Conservation (phyloP, 2,797 vertebrate species). For the Novumbra hubbsi region DNA sequence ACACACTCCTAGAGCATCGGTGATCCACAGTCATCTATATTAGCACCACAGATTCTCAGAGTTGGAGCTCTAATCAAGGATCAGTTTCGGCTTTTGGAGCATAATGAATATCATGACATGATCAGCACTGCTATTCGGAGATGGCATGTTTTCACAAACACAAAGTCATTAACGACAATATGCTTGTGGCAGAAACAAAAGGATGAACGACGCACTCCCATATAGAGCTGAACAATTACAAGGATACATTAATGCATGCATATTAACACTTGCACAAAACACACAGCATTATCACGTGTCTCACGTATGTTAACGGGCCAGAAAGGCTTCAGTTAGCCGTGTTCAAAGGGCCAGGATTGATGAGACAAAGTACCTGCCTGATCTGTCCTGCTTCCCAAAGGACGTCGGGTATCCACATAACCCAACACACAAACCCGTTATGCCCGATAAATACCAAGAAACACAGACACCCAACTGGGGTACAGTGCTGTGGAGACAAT, state of each 20-base stretch:
- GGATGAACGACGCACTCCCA: neutral
- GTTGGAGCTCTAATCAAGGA: too few species aligned
- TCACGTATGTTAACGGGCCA: constrained; percentile 14
- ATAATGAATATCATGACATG: too few species aligned
- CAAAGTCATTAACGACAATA: constrained; percentile 31
- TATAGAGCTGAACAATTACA: neutral
- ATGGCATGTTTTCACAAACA: constrained; percentile 21
- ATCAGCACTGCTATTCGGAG: too few species aligned
- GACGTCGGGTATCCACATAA: constrained; percentile 9
- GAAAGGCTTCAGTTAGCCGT: neutral
- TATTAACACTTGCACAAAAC: neutral
- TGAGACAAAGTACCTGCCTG: neutral
- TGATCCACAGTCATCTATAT: constrained; percentile 14
- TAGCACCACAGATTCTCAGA: constrained; percentile 14
- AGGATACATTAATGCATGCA: neutral
- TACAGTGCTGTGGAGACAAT: neutral
- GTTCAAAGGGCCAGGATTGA: neutral
- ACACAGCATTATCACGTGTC: constrained; percentile 2
- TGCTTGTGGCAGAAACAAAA: constrained; percentile 15
- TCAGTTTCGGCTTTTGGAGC: too few species aligned
- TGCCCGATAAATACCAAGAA: neutral
- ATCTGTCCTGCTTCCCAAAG: neutral
- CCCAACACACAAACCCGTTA: neutral
- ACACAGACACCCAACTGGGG: neutral
- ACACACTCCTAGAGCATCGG: neutral